A percentile compares a stretch with the other conserved stretches of the same genome.
Evolutionary conservation across 2,888 invertebrate species (phyloP).

Genomic region (Zaprionus bogoriensis): DNA sequence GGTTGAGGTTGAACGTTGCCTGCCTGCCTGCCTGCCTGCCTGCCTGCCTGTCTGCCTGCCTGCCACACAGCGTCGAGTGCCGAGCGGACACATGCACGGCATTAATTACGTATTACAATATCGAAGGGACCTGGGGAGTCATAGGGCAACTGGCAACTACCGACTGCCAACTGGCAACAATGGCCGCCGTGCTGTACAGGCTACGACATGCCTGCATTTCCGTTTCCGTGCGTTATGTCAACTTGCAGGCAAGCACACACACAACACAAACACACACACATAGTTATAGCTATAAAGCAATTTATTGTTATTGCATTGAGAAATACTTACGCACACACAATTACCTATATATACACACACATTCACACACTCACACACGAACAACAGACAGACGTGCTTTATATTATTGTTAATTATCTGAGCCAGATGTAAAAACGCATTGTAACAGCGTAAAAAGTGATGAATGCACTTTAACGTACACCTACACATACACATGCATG

Average conservation of each 20-base stretch:
- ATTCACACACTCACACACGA: neutral
- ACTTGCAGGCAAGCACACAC: conserved; percentile 23
- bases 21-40: too few relatives aligned
- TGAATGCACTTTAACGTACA: conserved; percentile 55
- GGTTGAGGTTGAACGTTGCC: neutral
- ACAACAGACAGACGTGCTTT: conserved; percentile 21
- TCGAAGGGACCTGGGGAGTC: neutral
- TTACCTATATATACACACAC: conserved; percentile 7
- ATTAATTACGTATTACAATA: conserved; percentile 18
- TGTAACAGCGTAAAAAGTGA: conserved; percentile 31
- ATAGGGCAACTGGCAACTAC: neutral
- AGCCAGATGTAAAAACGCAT: conserved; percentile 25
- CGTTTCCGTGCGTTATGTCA: conserved; percentile 56
- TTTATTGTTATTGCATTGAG: conserved; percentile 69
- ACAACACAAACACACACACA: conserved; percentile 12
- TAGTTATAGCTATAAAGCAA: conserved; percentile 37
- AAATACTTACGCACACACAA: conserved; percentile 9
- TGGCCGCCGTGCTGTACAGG: conserved; percentile 57
- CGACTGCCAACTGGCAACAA: conserved; percentile 39
- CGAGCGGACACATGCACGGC: neutral
- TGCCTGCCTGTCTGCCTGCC: too few relatives aligned
- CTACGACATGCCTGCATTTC: conserved; percentile 63
- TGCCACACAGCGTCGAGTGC: neutral
- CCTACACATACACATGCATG: neutral
- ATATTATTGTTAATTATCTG: conserved; percentile 71